These are phyloP conservation scores for Heteronetta atricapilla DNA, from an alignment of 2,113 vertebrate genomes.

Conservation along the genomic window DNA sequence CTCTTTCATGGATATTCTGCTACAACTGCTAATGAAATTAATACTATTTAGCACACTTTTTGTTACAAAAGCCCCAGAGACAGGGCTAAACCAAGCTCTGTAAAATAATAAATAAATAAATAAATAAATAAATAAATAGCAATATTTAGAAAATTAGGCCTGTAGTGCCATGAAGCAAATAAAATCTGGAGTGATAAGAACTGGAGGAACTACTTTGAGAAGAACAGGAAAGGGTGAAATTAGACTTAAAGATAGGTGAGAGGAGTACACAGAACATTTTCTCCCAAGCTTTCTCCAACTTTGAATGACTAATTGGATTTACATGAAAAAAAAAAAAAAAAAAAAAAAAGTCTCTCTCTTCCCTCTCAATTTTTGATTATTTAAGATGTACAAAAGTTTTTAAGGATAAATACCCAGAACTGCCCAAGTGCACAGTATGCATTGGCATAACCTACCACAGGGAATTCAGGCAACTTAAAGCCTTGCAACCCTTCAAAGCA, in stretches of 20 bases:
- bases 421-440: background rate
- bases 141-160: background rate
- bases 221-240: background rate
- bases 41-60: background rate
- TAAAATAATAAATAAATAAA: too few relatives aligned
- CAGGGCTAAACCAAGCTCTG: background rate
- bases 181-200: background rate
- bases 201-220: background rate
- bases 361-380: background rate
- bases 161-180: background rate
- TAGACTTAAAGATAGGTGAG: background rate
- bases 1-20: background rate
- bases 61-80: background rate
- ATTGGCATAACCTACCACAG: background rate
- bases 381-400: background rate
- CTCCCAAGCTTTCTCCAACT: background rate
- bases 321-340: background rate
- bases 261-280: background rate
- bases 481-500: background rate
- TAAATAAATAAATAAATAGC: too few relatives aligned
- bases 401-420: background rate
- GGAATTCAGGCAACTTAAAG: background rate
- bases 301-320: background rate
- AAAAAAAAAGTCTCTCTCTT: background rate
- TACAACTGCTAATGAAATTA: background rate